These are phyloP conservation scores for Lordiphosa fenestrarum DNA, from an alignment of 2,888 invertebrate species.

Conservation along the genomic window DNA sequence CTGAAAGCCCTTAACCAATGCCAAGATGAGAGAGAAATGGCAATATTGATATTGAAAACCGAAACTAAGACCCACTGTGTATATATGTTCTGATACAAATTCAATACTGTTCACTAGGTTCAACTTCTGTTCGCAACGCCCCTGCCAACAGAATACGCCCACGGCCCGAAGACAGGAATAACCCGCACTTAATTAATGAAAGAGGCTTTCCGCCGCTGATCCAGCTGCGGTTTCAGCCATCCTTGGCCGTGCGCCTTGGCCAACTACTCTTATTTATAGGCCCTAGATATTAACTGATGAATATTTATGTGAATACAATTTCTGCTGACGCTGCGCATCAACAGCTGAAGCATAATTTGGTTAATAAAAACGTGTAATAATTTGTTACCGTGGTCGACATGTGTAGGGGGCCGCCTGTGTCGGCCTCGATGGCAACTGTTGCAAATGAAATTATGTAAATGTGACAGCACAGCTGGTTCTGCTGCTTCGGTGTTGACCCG, in stretches of 20 bases:
- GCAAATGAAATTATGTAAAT: constrained; percentile 74
- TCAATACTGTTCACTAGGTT: too few relatives aligned
- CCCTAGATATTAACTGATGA: constrained; percentile 53
- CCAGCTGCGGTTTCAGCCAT: constrained; percentile 2
- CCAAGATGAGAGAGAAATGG: too few relatives aligned
- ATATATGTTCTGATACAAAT: too few relatives aligned
- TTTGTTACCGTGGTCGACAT: constrained; percentile 30
- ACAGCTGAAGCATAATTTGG: constrained; percentile 59
- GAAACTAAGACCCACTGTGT: too few relatives aligned
- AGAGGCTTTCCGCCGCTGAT: constrained; percentile 36
- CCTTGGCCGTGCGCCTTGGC: constrained; percentile 4
- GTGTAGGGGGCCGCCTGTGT: neutral
- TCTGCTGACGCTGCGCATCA: constrained; percentile 58
- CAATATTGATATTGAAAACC: too few relatives aligned
- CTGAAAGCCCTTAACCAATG: too few relatives aligned
- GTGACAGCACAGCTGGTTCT: constrained; percentile 53
- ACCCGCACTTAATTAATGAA: constrained; percentile 65
- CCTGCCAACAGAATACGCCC: constrained; percentile 9
- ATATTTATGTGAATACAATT: constrained; percentile 48
- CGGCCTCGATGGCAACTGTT: constrained; percentile 38
- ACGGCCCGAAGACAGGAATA: constrained; percentile 9
- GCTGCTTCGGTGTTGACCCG: constrained; percentile 44
- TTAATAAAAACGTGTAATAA: constrained; percentile 57
- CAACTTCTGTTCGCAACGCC: neutral
- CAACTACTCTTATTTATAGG: constrained; percentile 46